phyloP scores from a whole-genome alignment of 1,140 invertebrate species.

The Drosophila kepulauana region DNA sequence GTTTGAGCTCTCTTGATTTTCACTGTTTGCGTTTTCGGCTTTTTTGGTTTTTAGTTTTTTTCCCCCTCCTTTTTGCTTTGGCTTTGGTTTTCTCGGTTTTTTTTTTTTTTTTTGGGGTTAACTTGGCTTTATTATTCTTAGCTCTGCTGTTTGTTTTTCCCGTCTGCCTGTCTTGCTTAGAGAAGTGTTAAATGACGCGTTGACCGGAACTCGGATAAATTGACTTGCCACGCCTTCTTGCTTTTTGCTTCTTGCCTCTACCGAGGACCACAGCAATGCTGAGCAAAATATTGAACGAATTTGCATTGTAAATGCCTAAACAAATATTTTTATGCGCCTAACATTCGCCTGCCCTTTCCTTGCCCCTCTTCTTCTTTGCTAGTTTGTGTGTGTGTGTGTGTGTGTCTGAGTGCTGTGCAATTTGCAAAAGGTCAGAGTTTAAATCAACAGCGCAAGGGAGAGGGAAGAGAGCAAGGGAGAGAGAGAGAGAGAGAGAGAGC shows the following conservation, averaged over 20 bases:
- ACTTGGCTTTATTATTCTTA: conserved; percentile 27
- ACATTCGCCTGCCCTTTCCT: not conserved
- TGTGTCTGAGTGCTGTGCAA: conserved; percentile 51
- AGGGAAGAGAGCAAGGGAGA: not conserved
- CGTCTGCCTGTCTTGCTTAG: not conserved
- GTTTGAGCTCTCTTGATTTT: conserved; percentile 36
- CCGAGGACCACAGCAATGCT: not conserved
- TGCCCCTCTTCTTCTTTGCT: not conserved
- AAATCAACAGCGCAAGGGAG: conserved; percentile 42
- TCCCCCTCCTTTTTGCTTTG: not conserved
- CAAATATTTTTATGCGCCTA: conserved; percentile 61
- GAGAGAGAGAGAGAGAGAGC: not conserved
- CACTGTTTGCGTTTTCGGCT: not conserved
- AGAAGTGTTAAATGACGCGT: conserved; percentile 79
- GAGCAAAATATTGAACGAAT: conserved; percentile 66
- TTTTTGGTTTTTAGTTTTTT: not conserved
- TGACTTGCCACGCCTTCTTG: conserved; percentile 58
- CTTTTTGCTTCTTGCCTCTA: not conserved
- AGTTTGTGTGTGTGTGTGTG: conserved; percentile 10
- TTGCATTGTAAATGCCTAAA: conserved; percentile 81
- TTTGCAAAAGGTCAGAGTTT: conserved; percentile 56
- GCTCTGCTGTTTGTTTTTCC: conserved; percentile 16
- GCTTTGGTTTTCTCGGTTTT: not conserved
- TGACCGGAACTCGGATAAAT: conserved; percentile 63
- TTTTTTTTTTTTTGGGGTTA: conserved; percentile 20